phyloP scores from a whole-genome alignment of 2,113 vertebrate species.

The Rhadina sibilatrix region DNA sequence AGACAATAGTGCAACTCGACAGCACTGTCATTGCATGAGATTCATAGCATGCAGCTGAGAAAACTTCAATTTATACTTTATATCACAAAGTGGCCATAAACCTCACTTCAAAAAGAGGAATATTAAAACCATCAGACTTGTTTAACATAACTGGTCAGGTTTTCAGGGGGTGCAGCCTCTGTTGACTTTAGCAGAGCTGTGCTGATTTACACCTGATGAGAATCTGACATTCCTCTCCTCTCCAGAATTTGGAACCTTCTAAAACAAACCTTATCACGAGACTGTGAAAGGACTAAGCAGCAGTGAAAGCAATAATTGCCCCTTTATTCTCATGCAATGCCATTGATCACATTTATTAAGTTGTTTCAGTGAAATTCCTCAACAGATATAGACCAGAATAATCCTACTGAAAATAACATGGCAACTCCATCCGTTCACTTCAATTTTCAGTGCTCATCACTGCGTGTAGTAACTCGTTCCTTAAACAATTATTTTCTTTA shows the following conservation, averaged over 20 bases:
- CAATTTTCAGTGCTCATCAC: not conserved
- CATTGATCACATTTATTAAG: not conserved
- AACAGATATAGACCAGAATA: not conserved
- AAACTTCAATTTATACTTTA: slow-evolving; percentile 65
- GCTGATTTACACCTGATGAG: not conserved
- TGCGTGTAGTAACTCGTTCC: not conserved
- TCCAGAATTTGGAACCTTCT: not conserved
- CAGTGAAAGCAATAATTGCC: not conserved
- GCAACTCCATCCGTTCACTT: not conserved
- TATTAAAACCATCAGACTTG: slow-evolving; percentile 18
- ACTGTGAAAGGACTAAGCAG: not conserved
- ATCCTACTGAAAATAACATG: not conserved
- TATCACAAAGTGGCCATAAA: slow-evolving; percentile 64
- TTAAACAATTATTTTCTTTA: slow-evolving; percentile 46
- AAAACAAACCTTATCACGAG: not conserved
- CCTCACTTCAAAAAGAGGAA: slow-evolving; percentile 49
- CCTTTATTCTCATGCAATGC: not conserved
- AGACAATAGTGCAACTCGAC: slow-evolving; percentile 46
- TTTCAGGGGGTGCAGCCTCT: not conserved
- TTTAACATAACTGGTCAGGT: not conserved
- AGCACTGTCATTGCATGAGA: slow-evolving; percentile 52
- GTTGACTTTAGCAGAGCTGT: not conserved
- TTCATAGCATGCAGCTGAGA: slow-evolving; percentile 75
- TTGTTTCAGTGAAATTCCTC: not conserved
- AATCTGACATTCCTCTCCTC: not conserved